Percentiles rank a stretch among this genome's conserved stretches.
Conservation (phyloP, 2,797 vertebrate genomes). For the Gila robusta region DNA sequence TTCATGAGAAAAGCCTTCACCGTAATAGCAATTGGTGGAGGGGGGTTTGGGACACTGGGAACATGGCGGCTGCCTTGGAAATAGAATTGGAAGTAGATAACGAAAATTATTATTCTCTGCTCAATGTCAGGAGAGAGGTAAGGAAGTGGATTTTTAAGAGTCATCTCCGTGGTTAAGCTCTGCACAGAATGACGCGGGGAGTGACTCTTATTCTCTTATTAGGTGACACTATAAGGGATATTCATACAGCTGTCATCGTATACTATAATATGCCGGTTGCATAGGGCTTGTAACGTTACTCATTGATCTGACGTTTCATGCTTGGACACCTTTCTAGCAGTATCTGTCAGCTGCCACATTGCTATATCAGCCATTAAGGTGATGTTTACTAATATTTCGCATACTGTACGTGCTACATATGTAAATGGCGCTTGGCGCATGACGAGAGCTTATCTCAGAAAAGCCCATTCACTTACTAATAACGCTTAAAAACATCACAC, state of each 20-base stretch:
- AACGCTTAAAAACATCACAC: background rate
- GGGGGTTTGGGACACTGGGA: slow-evolving; percentile 78
- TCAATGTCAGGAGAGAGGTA: slow-evolving; percentile 96
- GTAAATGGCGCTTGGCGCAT: background rate
- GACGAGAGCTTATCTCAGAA: background rate
- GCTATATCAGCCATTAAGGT: background rate
- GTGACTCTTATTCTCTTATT: background rate
- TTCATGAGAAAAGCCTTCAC: slow-evolving; percentile 42
- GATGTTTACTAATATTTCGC: background rate
- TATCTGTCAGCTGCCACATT: background rate
- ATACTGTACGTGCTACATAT: background rate
- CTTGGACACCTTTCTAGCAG: background rate
- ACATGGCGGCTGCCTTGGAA: slow-evolving; percentile 95
- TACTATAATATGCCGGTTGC: slow-evolving; percentile 18
- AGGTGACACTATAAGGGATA: background rate
- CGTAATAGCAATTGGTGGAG: slow-evolving; percentile 62
- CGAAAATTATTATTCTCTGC: slow-evolving; percentile 92
- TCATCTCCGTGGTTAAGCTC: background rate
- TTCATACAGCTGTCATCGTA: background rate
- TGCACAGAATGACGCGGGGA: background rate
- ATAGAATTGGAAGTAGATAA: slow-evolving; percentile 88
- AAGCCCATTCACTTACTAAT: background rate
- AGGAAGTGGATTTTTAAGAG: slow-evolving; percentile 45
- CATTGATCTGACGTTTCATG: background rate
- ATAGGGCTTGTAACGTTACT: background rate